Conservation (phyloP, 1,140 invertebrate species). For the Drosophila busckii region DNA sequence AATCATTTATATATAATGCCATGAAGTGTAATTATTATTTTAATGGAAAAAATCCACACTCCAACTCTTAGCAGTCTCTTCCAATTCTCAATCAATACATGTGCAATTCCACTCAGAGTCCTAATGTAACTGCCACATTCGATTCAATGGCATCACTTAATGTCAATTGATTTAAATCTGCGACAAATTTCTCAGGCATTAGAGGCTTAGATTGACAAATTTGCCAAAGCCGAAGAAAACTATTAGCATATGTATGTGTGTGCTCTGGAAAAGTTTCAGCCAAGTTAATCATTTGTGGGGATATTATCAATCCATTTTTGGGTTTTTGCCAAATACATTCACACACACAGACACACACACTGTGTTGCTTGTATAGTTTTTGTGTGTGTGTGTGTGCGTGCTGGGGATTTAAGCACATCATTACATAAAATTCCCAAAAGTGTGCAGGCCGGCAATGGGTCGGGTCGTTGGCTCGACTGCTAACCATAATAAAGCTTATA, state of each 20-base stretch:
- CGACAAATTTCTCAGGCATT: conserved; percentile 32
- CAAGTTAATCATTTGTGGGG: conserved; percentile 76
- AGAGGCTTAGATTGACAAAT: conserved; percentile 67
- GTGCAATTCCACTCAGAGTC: too few relatives aligned
- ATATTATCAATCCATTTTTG: conserved; percentile 76
- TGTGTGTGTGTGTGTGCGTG: conserved; percentile 23
- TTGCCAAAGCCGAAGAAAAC: conserved; percentile 44
- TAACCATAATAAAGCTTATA: conserved; percentile 72
- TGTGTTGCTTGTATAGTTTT: conserved; percentile 26
- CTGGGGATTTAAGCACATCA: conserved; percentile 66
- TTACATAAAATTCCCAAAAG: conserved; percentile 69
- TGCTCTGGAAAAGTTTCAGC: conserved; percentile 48
- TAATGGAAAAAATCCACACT: conserved; percentile 44
- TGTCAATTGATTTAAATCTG: conserved; percentile 65
- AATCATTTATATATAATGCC: too few relatives aligned
- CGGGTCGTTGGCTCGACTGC: conserved; percentile 36
- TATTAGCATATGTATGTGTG: conserved; percentile 58
- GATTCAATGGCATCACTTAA: not conserved
- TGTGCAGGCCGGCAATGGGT: conserved; percentile 8
- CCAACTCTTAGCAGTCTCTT: too few relatives aligned
- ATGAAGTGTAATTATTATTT: too few relatives aligned
- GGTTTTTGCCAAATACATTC: conserved; percentile 44
- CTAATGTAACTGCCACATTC: conserved; percentile 1
- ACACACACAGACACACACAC: not conserved
- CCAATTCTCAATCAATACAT: too few relatives aligned